Conservation (phyloP, 2,113 vertebrate genomes). For the Antigone vipio region DNA sequence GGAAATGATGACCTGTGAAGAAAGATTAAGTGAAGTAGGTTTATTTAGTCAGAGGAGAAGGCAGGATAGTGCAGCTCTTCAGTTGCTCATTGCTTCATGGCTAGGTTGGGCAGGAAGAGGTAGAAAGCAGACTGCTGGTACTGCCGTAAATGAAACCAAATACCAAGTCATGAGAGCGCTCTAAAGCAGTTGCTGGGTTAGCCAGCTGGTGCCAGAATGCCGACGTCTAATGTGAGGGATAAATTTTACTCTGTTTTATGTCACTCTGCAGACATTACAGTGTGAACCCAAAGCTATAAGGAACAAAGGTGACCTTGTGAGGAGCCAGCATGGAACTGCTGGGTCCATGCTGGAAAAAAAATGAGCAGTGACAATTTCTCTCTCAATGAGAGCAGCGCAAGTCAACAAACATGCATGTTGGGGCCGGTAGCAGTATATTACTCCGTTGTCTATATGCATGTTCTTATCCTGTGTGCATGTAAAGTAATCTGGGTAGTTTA, state of each 20-base stretch:
- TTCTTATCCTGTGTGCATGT: not conserved
- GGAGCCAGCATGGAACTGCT: not conserved
- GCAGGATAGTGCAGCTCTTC: not conserved
- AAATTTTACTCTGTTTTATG: not conserved
- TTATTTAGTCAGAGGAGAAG: not conserved
- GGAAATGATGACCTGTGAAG: not conserved
- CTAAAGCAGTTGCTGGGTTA: not conserved
- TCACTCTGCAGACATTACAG: not conserved
- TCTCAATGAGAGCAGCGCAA: accelerated
- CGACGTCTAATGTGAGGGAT: accelerated
- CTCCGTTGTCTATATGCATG: not conserved
- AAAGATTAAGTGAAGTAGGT: not conserved
- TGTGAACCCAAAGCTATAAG: not conserved
- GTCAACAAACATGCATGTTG: not conserved
- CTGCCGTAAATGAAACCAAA: not conserved
- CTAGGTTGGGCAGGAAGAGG: not conserved
- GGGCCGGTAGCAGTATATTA: not conserved
- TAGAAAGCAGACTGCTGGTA: not conserved
- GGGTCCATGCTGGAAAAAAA: not conserved
- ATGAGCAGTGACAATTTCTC: not conserved
- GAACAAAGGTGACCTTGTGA: not conserved
- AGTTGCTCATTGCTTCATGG: not conserved
- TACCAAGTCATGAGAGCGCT: accelerated
- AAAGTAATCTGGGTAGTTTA: not conserved
- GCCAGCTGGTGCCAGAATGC: not conserved